These are phyloP conservation scores for Pristionchus entomophagus DNA, from an alignment of 2,888 invertebrate genomes.

Conservation along the genomic window DNA sequence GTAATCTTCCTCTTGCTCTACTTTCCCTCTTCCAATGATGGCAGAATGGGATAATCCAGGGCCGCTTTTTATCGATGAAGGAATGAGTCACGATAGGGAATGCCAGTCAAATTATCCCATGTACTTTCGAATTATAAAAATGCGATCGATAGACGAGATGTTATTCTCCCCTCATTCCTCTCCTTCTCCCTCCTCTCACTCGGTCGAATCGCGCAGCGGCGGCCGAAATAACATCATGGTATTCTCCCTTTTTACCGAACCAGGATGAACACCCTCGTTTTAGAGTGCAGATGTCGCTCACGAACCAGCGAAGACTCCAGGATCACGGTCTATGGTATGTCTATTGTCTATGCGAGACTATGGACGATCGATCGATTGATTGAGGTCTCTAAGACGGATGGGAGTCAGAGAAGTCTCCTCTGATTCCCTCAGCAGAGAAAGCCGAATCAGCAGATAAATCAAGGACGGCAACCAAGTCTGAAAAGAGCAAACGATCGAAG, in stretches of 20 bases:
- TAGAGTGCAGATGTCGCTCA: background rate
- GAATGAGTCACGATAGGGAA: background rate
- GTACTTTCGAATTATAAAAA: background rate
- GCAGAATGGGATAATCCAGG: background rate
- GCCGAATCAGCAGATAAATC: no score
- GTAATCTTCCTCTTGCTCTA: constrained; percentile 13
- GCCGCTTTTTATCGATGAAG: background rate
- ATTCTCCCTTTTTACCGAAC: background rate
- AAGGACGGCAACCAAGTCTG: no score
- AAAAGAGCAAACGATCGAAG: no score
- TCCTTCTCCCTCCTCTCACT: background rate
- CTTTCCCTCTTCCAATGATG: constrained; percentile 12
- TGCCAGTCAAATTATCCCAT: background rate
- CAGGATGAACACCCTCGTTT: background rate
- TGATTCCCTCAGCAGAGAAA: no score
- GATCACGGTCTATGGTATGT: background rate
- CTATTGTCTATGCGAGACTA: no score
- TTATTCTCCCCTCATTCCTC: background rate
- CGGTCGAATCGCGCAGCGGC: background rate
- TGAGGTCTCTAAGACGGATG: no score
- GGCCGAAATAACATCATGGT: background rate
- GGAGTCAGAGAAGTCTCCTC: no score
- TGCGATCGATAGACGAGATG: background rate
- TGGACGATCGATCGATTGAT: no score
- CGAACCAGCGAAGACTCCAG: background rate